A percentile compares a stretch with the other conserved stretches of the same genome.
Conservation (phyloP, 2,113 vertebrate genomes). For the Phoxinus phoxinus region DNA sequence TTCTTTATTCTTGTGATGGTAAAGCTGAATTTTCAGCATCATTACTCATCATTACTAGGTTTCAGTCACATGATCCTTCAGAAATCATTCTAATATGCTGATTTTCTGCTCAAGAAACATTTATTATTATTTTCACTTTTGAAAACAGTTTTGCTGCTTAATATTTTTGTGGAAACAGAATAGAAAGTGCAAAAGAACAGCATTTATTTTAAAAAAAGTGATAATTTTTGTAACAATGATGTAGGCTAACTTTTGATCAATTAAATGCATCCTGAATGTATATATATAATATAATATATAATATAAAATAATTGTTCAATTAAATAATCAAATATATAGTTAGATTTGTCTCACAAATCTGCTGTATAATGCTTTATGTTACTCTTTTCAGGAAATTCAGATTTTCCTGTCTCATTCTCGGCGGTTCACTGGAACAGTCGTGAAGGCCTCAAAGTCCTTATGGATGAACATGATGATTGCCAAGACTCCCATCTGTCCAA, state of each 20-base stretch:
- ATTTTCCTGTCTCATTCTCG: conserved; percentile 4
- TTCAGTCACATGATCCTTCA: not conserved
- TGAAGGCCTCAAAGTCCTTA: conserved; percentile 13
- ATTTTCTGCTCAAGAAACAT: not conserved
- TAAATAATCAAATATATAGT: not conserved
- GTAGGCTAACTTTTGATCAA: not conserved
- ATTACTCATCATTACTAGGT: not conserved
- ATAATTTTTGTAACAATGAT: not conserved
- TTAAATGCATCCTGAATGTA: not conserved
- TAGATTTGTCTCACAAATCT: not conserved
- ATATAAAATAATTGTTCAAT: not conserved
- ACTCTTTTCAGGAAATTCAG: conserved; percentile 8
- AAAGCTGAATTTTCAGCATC: not conserved
- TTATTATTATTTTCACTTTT: not conserved
- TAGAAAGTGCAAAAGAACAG: not conserved
- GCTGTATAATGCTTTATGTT: not conserved
- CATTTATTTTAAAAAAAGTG: not conserved
- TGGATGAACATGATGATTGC: not conserved
- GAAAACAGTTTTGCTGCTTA: not conserved
- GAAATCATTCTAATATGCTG: not conserved
- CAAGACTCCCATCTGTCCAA: conserved; percentile 2
- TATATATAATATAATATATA: too few relatives aligned
- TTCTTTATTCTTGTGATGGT: not conserved
- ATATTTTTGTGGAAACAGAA: not conserved
- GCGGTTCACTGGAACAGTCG: conserved; percentile 15